A percentile compares a stretch with the other conserved stretches of the same genome.
Evolutionary conservation across 2,113 vertebrate species (phyloP).

Genomic region (Ovis canadensis): DNA sequence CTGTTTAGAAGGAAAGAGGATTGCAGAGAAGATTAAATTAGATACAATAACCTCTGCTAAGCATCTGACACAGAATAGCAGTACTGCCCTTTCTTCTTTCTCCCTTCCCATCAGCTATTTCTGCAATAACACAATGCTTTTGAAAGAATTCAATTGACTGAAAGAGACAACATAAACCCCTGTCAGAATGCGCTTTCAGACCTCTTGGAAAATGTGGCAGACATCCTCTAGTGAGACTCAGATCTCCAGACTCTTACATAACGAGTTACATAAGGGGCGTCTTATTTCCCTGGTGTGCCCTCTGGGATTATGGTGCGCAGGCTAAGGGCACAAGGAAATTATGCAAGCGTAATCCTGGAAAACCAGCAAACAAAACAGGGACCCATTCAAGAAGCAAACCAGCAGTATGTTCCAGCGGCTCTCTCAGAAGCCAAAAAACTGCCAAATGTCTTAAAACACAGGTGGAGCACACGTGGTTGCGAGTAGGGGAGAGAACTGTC

Average conservation of each 20-base stretch:
- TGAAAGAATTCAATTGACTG: not conserved
- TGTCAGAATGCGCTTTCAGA: not conserved
- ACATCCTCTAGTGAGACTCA: not conserved
- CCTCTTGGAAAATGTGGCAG: not conserved
- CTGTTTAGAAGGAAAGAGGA: not conserved
- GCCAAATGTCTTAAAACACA: not conserved
- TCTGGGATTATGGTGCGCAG: not conserved
- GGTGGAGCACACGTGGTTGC: not conserved
- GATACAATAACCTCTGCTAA: not conserved
- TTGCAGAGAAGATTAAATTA: not conserved
- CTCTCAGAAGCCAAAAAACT: not conserved
- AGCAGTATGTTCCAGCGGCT: rapidly evolving
- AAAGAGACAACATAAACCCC: not conserved
- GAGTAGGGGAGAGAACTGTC: not conserved
- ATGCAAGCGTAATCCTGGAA: not conserved
- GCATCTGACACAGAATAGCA: too few relatives aligned
- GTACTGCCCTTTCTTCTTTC: not conserved
- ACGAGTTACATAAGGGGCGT: not conserved
- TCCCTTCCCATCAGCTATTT: not conserved
- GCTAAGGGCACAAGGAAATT: constrained; percentile 25
- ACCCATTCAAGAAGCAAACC: not conserved
- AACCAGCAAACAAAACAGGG: not conserved
- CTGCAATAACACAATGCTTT: not conserved
- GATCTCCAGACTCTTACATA: not conserved
- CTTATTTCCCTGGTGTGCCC: not conserved